Evolutionary conservation across 2,797 vertebrate genomes (phyloP), one percentile per base, ranked within the genome.

Genomic region (Pseudomugil tenellus): DNA sequence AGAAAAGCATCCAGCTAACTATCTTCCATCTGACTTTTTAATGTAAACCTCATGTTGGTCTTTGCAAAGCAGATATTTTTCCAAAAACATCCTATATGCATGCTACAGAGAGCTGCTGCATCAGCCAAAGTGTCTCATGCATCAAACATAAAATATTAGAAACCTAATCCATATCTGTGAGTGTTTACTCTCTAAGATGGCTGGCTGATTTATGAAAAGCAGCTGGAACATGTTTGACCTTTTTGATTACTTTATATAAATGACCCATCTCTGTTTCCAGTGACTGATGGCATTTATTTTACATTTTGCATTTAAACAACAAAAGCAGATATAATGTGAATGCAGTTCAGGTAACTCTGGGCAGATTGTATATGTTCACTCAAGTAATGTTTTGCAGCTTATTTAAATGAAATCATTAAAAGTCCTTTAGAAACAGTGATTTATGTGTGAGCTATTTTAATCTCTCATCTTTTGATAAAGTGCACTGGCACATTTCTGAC

Each of bases 21-120:
- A 63, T 8, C 70, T 35, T 69, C 49, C 10, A 5, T 14, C 5
- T 28, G 49, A 52, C 49, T 26, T 52, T 46, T 57, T 49, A n/a
- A 52, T 67, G 53, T 63, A 59, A 67, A 77, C 52, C 63, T 78
- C 70, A 67, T 28, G 39, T 12, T n/a, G 35, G 51, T 28, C n/a
- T 21, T 32, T 34, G 12, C 31, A 21, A 35, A 57, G 12, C 29
- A 55, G n/a, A 23, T 11, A 19, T 54, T 11, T 54, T 4, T 7
- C n/a, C n/a, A n/a, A n/a, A n/a, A n/a, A n/a, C n/a, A n/a, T n/a
- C n/a, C n/a, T n/a, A n/a, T n/a, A n/a, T n/a, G n/a, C n/a, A n/a
- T n/a, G n/a, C n/a, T n/a, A n/a, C 8, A 28, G 57, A 17, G 16
- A 28, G 21, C 1, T 0, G 26, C 11, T n/a, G 12, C 21, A 51